Conservation (phyloP, 2,888 invertebrate species). For the Dolichomitus sp. region DNA sequence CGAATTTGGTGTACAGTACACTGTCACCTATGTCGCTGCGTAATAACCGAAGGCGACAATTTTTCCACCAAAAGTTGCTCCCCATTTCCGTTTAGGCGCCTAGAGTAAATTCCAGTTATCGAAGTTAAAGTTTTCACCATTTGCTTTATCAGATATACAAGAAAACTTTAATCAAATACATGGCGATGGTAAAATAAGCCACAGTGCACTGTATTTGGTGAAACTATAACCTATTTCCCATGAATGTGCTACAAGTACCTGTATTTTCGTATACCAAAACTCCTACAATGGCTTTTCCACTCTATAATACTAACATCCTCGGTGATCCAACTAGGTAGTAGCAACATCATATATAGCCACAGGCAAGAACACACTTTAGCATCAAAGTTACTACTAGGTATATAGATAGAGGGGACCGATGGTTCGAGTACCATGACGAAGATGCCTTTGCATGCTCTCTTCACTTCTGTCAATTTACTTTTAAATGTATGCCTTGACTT, state of each 20-base stretch:
- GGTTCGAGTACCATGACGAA: slow-evolving; percentile 36
- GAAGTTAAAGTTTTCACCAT: background rate
- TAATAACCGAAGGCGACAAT: background rate
- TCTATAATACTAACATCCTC: background rate
- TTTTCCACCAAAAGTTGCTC: background rate
- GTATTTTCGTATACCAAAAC: slow-evolving; percentile 18
- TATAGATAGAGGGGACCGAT: slow-evolving; percentile 23
- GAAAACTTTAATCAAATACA: background rate
- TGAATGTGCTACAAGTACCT: background rate
- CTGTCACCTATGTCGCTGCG: background rate
- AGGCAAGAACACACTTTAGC: slow-evolving; percentile 34
- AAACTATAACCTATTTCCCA: background rate
- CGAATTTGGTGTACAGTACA: background rate
- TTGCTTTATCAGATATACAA: background rate
- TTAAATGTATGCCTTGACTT: slow-evolving; percentile 60
- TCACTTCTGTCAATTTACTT: slow-evolving; percentile 25
- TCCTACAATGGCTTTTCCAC: background rate
- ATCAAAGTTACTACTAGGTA: slow-evolving; percentile 32
- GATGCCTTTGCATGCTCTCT: slow-evolving; percentile 26
- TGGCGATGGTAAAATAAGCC: no score
- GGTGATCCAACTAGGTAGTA: background rate
- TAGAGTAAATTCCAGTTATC: background rate
- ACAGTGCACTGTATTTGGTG: background rate
- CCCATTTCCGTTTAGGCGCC: no score
- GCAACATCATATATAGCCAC: slow-evolving; percentile 12